Percentiles rank a stretch among this genome's conserved stretches.
Conservation (phyloP, 2,888 invertebrate species). For the Onthophagus sagittarius region DNA sequence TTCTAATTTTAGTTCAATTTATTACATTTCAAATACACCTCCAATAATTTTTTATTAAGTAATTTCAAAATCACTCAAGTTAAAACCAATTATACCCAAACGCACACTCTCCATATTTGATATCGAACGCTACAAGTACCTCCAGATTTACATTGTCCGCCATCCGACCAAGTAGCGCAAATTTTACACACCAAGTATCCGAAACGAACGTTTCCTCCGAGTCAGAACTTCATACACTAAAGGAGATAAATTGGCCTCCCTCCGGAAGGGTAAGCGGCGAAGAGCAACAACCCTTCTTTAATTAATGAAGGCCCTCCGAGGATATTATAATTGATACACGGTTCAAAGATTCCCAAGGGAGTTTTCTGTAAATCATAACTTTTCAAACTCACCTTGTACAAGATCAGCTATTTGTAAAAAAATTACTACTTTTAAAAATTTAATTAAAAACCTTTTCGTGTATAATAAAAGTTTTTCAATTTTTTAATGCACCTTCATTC, state of each 20-base stretch:
- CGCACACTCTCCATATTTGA: background rate
- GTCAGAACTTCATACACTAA: background rate
- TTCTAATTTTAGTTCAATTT: no score
- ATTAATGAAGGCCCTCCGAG: background rate
- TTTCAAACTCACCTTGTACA: background rate
- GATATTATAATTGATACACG: background rate
- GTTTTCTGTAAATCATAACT: background rate
- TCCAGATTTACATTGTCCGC: background rate
- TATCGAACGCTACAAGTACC: background rate
- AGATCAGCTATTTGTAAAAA: no score
- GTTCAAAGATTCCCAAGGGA: background rate
- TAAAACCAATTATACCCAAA: background rate
- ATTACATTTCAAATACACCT: no score
- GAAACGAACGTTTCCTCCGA: background rate
- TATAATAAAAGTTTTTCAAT: no score
- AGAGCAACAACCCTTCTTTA: background rate
- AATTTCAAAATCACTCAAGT: background rate
- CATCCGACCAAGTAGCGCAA: background rate
- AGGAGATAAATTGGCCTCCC: background rate
- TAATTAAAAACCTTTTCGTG: no score
- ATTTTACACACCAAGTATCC: background rate
- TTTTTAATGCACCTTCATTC: no score
- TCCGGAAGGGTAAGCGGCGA: background rate
- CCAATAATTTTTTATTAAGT: no score
- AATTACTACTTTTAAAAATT: no score